Conservation (phyloP, 2,113 vertebrate genomes). For the Apaloderma vittatum region DNA sequence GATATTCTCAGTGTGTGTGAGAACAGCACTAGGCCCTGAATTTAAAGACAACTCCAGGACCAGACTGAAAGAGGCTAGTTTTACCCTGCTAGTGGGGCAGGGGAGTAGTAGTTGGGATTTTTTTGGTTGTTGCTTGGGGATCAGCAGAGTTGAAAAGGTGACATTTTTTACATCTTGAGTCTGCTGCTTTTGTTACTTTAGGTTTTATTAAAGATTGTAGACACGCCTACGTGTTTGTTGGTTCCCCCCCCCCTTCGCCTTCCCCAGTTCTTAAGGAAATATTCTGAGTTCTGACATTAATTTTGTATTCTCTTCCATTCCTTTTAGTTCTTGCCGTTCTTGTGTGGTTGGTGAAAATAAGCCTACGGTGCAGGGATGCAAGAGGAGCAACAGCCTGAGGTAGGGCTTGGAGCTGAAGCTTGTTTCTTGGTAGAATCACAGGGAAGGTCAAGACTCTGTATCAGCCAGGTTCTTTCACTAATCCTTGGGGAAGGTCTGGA, state of each 20-base stretch:
- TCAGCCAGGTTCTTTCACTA: not conserved
- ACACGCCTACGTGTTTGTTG: not conserved
- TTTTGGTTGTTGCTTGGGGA: not conserved
- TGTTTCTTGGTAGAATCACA: not conserved
- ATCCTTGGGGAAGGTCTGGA: not conserved
- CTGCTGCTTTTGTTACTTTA: not conserved
- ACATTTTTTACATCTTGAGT: not conserved
- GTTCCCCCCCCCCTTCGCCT: accelerated
- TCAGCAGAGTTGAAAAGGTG: not conserved
- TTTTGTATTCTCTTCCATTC: slow-evolving; percentile 16
- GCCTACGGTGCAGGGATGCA: slow-evolving; percentile 40
- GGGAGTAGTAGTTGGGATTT: not conserved
- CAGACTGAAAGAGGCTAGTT: not conserved
- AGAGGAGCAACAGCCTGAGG: slow-evolving; percentile 72
- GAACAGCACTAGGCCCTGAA: not conserved
- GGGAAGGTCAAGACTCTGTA: not conserved
- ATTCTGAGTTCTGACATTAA: not conserved
- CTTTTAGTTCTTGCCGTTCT: slow-evolving; percentile 42
- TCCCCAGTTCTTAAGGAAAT: not conserved
- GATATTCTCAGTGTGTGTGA: not conserved
- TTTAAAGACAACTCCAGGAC: not conserved
- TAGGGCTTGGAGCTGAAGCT: slow-evolving; percentile 16
- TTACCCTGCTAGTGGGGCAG: not conserved
- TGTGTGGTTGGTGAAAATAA: slow-evolving; percentile 19
- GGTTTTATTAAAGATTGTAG: not conserved